Evolutionary conservation across 2,888 invertebrate genomes (phyloP).

Genomic region (Helicoverpa assulta): DNA sequence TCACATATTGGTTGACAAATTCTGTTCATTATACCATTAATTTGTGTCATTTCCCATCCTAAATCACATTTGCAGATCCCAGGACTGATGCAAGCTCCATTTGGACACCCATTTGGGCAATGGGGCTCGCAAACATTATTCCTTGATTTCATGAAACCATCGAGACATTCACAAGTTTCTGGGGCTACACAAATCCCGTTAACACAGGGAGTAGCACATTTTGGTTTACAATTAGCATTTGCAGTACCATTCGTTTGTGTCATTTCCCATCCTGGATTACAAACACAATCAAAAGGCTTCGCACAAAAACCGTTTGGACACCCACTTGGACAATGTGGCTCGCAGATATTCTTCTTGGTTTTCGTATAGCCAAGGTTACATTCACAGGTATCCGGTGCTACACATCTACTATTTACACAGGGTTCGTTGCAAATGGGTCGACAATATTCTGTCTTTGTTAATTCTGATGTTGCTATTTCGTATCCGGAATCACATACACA

Average conservation of each 20-base stretch:
- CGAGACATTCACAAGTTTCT: slow-evolving; percentile 30
- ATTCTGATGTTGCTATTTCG: background rate
- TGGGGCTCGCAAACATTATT: slow-evolving; percentile 25
- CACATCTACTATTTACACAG: slow-evolving; percentile 15
- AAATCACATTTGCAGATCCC: slow-evolving; percentile 7
- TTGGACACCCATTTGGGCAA: slow-evolving; percentile 14
- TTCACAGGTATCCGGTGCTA: slow-evolving; percentile 6
- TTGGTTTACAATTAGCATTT: slow-evolving; percentile 12
- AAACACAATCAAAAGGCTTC: slow-evolving; percentile 6
- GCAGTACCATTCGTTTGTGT: background rate
- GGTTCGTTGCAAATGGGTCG: slow-evolving; percentile 11
- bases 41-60: slow-evolving; percentile 12
- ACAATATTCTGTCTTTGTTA: background rate
- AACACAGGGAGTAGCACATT: slow-evolving; percentile 27
- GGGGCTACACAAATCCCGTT: slow-evolving; percentile 32
- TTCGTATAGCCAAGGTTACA: background rate
- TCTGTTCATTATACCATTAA: background rate
- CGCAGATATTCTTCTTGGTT: background rate
- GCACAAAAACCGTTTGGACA: slow-evolving; percentile 12
- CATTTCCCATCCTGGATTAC: slow-evolving; percentile 18
- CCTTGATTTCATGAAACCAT: slow-evolving; percentile 5
- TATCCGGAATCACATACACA: slow-evolving; percentile 20
- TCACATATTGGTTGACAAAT: slow-evolving; percentile 28
- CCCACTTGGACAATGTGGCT: slow-evolving; percentile 5
- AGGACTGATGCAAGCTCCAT: slow-evolving; percentile 10